These are phyloP conservation scores for Mesocentrotus franciscanus DNA, from an alignment of 53 echinoderm and acorn worm genomes.

Conservation along the genomic window DNA sequence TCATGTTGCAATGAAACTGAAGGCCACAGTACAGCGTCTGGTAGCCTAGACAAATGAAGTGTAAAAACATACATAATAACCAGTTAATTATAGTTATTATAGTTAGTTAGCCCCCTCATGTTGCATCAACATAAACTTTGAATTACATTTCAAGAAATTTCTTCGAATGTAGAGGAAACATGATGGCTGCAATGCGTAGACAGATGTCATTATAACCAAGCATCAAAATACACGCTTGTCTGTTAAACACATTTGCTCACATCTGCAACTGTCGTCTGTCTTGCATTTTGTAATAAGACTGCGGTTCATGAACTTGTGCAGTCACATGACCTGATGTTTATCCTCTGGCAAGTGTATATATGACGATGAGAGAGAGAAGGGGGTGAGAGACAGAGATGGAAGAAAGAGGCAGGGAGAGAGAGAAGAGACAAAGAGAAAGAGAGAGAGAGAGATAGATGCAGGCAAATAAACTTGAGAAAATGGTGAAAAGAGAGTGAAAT, in stretches of 20 bases:
- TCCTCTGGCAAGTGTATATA: not conserved
- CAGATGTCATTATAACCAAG: not conserved
- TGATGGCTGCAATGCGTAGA: not conserved
- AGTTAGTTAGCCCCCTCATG: no score
- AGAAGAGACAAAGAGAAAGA: not conserved
- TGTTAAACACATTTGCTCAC: not conserved
- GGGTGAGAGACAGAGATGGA: not conserved
- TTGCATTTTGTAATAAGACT: not conserved
- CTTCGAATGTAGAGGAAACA: not conserved
- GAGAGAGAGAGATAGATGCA: not conserved
- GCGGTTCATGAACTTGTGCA: slow-evolving; percentile 8
- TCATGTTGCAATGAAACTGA: not conserved
- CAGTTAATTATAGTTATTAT: no score
- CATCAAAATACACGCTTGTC: not conserved
- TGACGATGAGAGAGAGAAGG: not conserved
- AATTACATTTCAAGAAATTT: not conserved
- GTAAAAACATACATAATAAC: not conserved
- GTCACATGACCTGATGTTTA: not conserved
- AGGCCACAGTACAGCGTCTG: not conserved
- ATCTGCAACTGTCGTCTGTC: not conserved
- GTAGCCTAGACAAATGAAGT: not conserved
- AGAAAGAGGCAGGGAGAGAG: not conserved
- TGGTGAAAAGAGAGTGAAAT: not conserved
- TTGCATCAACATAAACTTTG: not conserved
- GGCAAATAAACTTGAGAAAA: not conserved